phyloP scores from a whole-genome alignment of 2,113 vertebrate genomes.

The Sigmodon hispidus region DNA sequence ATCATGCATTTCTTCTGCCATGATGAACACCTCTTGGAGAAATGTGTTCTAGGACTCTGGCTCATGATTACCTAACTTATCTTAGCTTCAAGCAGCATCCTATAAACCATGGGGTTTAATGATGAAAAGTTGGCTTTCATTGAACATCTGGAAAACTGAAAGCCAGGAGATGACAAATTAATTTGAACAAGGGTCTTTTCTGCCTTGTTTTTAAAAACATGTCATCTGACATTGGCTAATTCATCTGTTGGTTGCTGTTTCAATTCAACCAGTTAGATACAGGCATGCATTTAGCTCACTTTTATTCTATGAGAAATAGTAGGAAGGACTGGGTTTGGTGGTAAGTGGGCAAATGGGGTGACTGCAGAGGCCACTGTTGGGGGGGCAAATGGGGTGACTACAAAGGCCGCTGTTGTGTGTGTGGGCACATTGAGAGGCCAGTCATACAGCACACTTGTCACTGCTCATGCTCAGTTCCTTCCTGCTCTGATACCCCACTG shows the following conservation, averaged over 20 bases:
- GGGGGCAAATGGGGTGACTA: background rate
- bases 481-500: background rate
- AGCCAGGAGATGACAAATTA: background rate
- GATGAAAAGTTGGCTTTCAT: background rate
- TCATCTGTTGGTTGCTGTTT: background rate
- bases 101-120: background rate
- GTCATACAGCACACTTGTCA: rapidly evolving
- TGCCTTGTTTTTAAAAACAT: background rate
- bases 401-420: background rate
- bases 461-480: background rate
- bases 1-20: background rate
- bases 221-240: background rate
- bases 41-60: background rate
- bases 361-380: no score
- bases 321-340: background rate
- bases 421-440: rapidly evolving
- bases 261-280: background rate
- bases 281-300: background rate
- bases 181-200: background rate
- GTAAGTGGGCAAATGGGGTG: background rate
- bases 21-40: background rate
- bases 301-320: background rate
- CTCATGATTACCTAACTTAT: background rate
- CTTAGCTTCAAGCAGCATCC: background rate
- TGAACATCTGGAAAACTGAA: background rate